These are phyloP conservation scores for Hypomesus transpacificus DNA, from an alignment of 2,113 vertebrate species.

Conservation along the genomic window DNA sequence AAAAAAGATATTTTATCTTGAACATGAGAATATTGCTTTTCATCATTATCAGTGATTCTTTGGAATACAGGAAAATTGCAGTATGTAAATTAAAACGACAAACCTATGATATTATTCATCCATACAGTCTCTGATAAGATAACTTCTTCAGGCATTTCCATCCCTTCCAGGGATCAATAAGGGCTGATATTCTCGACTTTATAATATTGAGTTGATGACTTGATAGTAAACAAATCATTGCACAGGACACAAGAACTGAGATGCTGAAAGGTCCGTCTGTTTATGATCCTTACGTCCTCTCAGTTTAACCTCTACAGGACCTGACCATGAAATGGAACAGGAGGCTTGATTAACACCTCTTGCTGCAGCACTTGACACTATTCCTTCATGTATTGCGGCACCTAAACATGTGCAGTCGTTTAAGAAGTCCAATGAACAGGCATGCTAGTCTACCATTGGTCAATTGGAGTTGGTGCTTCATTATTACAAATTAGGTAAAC, in stretches of 20 bases:
- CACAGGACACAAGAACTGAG: slow-evolving; percentile 3
- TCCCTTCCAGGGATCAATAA: slow-evolving; percentile 41
- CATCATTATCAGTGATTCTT: slow-evolving; percentile 36
- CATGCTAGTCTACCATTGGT: neutral
- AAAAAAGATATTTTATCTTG: slow-evolving; percentile 14
- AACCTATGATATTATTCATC: slow-evolving; percentile 21
- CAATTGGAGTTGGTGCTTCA: neutral
- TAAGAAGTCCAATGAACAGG: neutral
- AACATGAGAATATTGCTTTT: slow-evolving; percentile 48
- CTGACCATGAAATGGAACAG: no score
- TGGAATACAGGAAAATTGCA: slow-evolving; percentile 32
- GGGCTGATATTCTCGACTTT: neutral
- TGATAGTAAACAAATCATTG: slow-evolving; percentile 21
- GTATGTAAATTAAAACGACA: neutral
- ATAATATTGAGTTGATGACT: slow-evolving; percentile 52
- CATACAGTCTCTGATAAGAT: slow-evolving; percentile 44
- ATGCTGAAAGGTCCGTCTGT: no score
- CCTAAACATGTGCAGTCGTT: neutral
- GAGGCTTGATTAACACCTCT: no score
- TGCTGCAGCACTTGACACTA: no score
- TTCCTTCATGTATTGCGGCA: no score
- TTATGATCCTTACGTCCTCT: no score
- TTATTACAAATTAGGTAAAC: neutral
- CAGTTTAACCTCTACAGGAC: no score
- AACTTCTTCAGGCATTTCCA: slow-evolving; percentile 37